A percentile compares a stretch with the other conserved stretches of the same genome.
phyloP scores from a whole-genome alignment of 2,888 invertebrate genomes.

The Ophion costatus region DNA sequence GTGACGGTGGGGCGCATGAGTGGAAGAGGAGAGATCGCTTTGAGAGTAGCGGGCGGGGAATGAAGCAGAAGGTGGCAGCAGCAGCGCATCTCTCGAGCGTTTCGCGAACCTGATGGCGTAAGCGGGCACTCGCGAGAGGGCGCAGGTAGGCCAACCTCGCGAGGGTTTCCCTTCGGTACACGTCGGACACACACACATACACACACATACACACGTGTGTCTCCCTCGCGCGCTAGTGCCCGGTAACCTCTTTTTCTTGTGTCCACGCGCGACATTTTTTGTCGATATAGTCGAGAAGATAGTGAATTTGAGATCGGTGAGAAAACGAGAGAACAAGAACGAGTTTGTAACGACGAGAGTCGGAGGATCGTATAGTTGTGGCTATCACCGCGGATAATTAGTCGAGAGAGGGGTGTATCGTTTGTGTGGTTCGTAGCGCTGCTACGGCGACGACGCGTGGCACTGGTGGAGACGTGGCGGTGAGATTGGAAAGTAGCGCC shows the following conservation, averaged over 20 bases:
- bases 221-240: too few relatives aligned
- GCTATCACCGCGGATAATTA: too few relatives aligned
- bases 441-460: not conserved
- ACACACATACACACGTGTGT: too few relatives aligned
- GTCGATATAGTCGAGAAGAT: too few relatives aligned
- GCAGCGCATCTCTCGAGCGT: too few relatives aligned
- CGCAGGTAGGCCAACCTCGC: slow-evolving; percentile 17
- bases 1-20: slow-evolving; percentile 31
- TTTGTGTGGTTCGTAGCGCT: slow-evolving; percentile 10
- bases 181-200: not conserved
- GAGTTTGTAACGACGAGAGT: too few relatives aligned
- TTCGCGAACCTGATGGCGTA: slow-evolving; percentile 64
- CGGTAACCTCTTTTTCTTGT: too few relatives aligned
- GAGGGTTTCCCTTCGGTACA: not conserved
- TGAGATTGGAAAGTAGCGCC: slow-evolving; percentile 31
- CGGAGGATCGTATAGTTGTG: too few relatives aligned
- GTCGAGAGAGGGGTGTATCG: too few relatives aligned
- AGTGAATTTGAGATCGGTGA: too few relatives aligned
- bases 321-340: too few relatives aligned
- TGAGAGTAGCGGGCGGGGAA: slow-evolving; percentile 39
- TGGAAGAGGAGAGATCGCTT: slow-evolving; percentile 49
- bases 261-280: too few relatives aligned
- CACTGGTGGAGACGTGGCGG: not conserved
- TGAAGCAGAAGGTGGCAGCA: slow-evolving; percentile 57
- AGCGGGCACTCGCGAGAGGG: slow-evolving; percentile 54